phyloP scores from a whole-genome alignment of 2,113 vertebrate species.

The Oreochromis tanganicae region DNA sequence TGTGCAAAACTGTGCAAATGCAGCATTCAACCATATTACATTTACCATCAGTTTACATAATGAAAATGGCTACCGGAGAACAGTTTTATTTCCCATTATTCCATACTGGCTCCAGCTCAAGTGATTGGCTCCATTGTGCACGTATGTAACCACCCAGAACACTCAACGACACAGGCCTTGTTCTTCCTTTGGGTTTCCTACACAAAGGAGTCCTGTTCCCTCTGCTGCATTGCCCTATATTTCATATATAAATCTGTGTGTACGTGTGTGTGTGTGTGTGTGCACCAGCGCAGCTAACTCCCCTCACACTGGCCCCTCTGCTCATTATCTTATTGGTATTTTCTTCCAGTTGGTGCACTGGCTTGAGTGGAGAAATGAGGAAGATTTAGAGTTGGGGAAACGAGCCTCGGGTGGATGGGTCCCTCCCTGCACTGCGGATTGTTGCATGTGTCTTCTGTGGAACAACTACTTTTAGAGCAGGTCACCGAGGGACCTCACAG shows the following conservation, averaged over 20 bases:
- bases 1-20: neutral
- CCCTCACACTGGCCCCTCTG: neutral
- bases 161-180: neutral
- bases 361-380: neutral
- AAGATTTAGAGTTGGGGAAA: neutral
- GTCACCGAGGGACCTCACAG: conserved; percentile 18
- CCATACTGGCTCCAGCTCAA: conserved; percentile 17
- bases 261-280: neutral
- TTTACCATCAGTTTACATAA: conserved; percentile 24
- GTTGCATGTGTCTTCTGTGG: neutral
- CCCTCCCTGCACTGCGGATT: conserved; percentile 21
- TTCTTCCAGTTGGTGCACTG: conserved; percentile 4
- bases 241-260: neutral
- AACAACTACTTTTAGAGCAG: conserved; percentile 32
- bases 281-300: neutral
- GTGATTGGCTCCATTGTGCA: conserved; percentile 45
- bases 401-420: conserved; percentile 16
- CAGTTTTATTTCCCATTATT: conserved; percentile 36
- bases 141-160: conserved; percentile 37
- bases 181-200: conserved; percentile 4
- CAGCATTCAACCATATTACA: conserved; percentile 35
- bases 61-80: conserved; percentile 26
- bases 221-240: neutral
- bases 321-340: conserved; percentile 20
- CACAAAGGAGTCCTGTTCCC: conserved; percentile 7